Base-by-base conservation (phyloP, 2,888 invertebrate genomes). In the Hetaerina titia region DNA sequence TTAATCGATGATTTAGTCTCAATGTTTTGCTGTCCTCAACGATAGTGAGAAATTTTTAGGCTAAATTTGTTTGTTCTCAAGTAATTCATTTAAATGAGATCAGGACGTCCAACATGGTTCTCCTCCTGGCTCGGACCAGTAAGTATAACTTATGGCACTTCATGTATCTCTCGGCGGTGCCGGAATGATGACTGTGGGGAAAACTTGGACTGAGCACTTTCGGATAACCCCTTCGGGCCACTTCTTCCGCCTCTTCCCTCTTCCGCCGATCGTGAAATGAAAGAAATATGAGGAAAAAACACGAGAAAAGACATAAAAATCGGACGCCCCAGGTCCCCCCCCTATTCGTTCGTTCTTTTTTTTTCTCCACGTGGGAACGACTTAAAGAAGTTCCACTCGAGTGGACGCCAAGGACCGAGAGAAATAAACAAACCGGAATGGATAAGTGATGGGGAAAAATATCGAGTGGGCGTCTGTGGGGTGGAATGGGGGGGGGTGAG, bases 381-480 rank as follows among this genome's bases (percentile, higher is more conserved):
- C 81, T 60, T 15, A 31, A 81, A 81, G 25, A 81, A 11, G 81
- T 81, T 81, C 25, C 81, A 81, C 81, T 81, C n/a, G 31, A 81
- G 25, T n/a, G 81, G 69, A n/a, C 22, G 22, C 69, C n/a, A n/a
- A 69, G 69, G 11, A 81, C 19, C 31, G 81, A 81, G 31, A 31
- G 69, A 69, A 69, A 81, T 81, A 81, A 81, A 81, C 81, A 81
- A 81, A 31, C 81, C 81, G 81, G 81, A 81, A 81, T 81, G 81
- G 81, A 81, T 81, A 81, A 81, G 81, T 31, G 81, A 13, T 60
- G 11, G 81, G 81, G 81, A 31, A 81, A 74, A 81, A 81, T 81
- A 81, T 81, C 81, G 31, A 31, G 81, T 31, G n/a, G 81, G 31
- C 13, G 81, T 22, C 31, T 15, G 25, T 6, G 31, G 25, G 81